phyloP scores from a whole-genome alignment of 2,888 invertebrate genomes.

The Sthenelais limicola region DNA sequence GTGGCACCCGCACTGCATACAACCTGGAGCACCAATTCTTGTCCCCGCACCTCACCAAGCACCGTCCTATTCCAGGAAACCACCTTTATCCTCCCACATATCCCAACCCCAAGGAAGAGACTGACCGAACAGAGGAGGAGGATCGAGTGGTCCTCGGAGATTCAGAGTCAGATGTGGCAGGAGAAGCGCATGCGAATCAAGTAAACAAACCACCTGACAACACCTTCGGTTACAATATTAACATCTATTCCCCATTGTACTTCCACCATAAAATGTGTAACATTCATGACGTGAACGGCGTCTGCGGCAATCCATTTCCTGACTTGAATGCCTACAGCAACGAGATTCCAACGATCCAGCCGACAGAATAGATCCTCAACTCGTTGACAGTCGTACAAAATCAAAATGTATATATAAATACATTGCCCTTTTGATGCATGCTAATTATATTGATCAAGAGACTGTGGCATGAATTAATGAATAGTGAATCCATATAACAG shows the following conservation, averaged over 20 bases:
- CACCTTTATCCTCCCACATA: neutral
- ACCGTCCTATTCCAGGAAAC: neutral
- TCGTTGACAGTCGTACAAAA: too few species aligned
- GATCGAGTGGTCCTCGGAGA: neutral
- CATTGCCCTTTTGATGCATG: too few species aligned
- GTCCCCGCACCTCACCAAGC: neutral
- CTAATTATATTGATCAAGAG: too few species aligned
- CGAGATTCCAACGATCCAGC: conserved; percentile 18
- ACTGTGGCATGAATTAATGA: too few species aligned
- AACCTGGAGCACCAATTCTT: conserved; percentile 8
- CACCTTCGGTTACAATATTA: neutral
- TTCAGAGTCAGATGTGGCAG: neutral
- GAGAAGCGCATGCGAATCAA: neutral
- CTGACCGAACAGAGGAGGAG: neutral
- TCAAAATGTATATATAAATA: too few species aligned
- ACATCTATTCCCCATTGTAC: conserved; percentile 20
- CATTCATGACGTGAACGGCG: conserved; percentile 34
- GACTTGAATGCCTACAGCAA: conserved; percentile 32
- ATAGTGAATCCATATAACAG: too few species aligned
- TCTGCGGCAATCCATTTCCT: conserved; percentile 40
- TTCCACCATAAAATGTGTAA: conserved; percentile 40
- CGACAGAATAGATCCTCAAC: too few species aligned
- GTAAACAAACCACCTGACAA: neutral
- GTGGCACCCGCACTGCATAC: conserved; percentile 40
- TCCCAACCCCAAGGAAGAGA: neutral